Base-by-base conservation (phyloP, 2,888 invertebrate genomes). In the Atrina japonica region DNA sequence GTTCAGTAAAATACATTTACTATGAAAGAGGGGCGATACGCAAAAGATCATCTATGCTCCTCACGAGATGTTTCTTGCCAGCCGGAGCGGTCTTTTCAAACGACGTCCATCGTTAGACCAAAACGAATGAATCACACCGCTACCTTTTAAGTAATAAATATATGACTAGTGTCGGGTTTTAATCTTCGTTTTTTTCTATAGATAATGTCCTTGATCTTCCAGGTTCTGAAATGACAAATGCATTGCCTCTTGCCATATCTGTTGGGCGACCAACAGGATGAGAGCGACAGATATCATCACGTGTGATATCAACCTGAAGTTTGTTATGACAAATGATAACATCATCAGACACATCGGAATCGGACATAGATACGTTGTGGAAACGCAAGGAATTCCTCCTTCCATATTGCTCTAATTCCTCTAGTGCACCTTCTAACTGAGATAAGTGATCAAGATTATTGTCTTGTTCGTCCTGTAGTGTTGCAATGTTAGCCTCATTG, bases 81-180 rank as follows among this genome's bases (percentile, higher is more conserved):
- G n/a, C 18, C 18, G 29, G 18, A 5, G 5, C 21, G 11, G 30
- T 5, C 11, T 56, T 56, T 6, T 21, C 6, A 35, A 56, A 30
- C 29, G 29, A 16, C 40, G 11, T n/a, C 56, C 56, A 21, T 56
- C 56, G 29, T 14, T 56, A 14, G 35, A 35, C 56, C 56, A 56
- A 56, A 56, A 56, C 11, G 56, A 56, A 21, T 56, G 35, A 9
- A 56, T 18, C 18, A 35, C 35, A 2, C 30, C 3, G 7, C 18
- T 18, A 18, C 56, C 30, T 35, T 35, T 18, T 56, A 41, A 3
- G 59, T 59, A 23, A 59, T 25, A 11, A 59, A 43, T 21, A 59
- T 43, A 6, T 7, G 2, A 35, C 29, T 29, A n/a, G n/a, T n/a
- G n/a, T n/a, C n/a, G 35, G 21, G 16, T 35, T 35, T 53, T 2